phyloP scores from a whole-genome alignment of 2,113 vertebrate species.

The Epinephelus cyanopodus region DNA sequence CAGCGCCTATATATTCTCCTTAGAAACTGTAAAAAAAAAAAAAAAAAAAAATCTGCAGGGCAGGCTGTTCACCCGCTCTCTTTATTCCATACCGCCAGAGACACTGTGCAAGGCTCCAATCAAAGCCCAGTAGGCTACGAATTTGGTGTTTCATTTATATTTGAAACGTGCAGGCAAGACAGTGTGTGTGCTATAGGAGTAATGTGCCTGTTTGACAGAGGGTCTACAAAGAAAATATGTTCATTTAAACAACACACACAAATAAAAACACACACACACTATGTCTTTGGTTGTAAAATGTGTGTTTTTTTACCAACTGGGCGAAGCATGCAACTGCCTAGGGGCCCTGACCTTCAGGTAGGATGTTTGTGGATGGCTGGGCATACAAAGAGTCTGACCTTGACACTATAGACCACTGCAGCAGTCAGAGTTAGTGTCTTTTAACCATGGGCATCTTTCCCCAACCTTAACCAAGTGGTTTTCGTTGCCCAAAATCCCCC shows the following conservation, averaged over 20 bases:
- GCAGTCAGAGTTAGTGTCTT: slow-evolving; percentile 4
- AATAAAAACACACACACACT: not conserved
- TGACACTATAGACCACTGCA: not conserved
- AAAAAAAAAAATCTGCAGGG: slow-evolving; percentile 20
- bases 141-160: slow-evolving; percentile 42
- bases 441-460: not conserved
- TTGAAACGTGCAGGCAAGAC: slow-evolving; percentile 8
- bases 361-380: not conserved
- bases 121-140: slow-evolving; percentile 31
- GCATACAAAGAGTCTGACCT: not conserved
- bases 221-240: not conserved
- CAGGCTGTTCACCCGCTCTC: slow-evolving; percentile 57
- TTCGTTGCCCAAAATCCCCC: not conserved
- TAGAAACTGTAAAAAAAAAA: slow-evolving; percentile 27
- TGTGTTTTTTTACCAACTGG: not conserved
- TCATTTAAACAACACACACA: not conserved
- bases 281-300: not conserved
- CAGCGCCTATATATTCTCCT: slow-evolving; percentile 47
- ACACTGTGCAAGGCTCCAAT: slow-evolving; percentile 50
- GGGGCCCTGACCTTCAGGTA: not conserved
- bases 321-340: not conserved
- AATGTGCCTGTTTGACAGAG: not conserved
- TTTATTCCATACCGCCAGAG: slow-evolving; percentile 54
- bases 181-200: not conserved
- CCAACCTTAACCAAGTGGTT: not conserved